Evolutionary conservation across 2,888 invertebrate genomes (phyloP).

Genomic region (Dryobotodes eremita): DNA sequence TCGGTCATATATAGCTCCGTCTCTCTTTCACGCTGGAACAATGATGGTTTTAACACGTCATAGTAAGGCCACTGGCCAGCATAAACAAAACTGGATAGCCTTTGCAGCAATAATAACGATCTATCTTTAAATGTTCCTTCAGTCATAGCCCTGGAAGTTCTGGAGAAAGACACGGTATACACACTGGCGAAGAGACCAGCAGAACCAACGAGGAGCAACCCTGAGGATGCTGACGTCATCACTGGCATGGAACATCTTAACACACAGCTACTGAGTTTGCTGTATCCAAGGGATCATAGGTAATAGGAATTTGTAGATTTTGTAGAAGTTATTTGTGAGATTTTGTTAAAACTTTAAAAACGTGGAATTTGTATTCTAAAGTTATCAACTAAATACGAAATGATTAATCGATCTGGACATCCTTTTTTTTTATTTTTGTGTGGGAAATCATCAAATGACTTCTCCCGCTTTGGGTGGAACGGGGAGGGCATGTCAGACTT

Average conservation of each 20-base stretch:
- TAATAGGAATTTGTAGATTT: conserved; percentile 54
- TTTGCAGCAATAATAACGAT: neutral
- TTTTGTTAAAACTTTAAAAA: too few relatives aligned
- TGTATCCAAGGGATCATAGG: conserved; percentile 92
- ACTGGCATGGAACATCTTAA: conserved; percentile 92
- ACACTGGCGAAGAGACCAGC: conserved; percentile 74
- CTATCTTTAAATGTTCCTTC: neutral
- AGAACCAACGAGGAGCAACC: conserved; percentile 69
- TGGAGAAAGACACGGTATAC: conserved; percentile 87
- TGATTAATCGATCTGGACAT: too few relatives aligned
- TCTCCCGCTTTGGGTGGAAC: too few relatives aligned
- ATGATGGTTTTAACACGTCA: too few relatives aligned
- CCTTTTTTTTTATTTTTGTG: too few relatives aligned
- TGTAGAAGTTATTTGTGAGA: neutral
- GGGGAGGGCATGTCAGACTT: too few relatives aligned
- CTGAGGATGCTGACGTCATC: conserved; percentile 82
- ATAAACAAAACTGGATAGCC: neutral
- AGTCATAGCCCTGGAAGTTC: conserved; percentile 80
- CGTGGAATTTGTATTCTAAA: too few relatives aligned
- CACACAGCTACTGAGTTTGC: conserved; percentile 91
- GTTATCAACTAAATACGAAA: too few relatives aligned
- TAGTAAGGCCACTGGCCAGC: too few relatives aligned
- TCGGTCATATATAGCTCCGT: too few relatives aligned
- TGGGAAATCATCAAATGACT: too few relatives aligned
- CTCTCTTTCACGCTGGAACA: too few relatives aligned